phyloP scores from a whole-genome alignment of 2,797 vertebrate genomes.

The Platyrinchus mystaceus region DNA sequence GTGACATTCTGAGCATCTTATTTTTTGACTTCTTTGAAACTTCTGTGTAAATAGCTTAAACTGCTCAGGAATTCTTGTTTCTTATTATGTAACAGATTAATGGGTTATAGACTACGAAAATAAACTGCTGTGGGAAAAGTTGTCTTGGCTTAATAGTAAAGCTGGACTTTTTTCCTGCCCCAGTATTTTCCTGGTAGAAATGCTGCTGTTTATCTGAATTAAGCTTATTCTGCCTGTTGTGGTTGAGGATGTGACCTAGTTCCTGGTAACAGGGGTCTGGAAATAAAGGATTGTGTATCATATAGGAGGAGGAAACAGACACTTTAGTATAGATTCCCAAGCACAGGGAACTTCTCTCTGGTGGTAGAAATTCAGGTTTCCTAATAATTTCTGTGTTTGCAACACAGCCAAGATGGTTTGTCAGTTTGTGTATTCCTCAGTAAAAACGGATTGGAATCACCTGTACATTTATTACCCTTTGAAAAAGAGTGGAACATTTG shows the following conservation, averaged over 20 bases:
- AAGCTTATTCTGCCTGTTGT: not conserved
- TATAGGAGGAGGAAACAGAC: not conserved
- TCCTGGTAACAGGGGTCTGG: not conserved
- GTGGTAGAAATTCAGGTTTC: not conserved
- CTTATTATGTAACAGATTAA: not conserved
- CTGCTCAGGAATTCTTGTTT: not conserved
- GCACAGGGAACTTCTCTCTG: not conserved
- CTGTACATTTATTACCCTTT: conserved; percentile 49
- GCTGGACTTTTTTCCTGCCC: not conserved
- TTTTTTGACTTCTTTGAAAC: not conserved
- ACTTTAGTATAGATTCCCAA: not conserved
- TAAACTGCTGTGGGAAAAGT: not conserved
- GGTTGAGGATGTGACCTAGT: not conserved
- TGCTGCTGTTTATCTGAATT: not conserved
- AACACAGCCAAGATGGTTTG: not conserved
- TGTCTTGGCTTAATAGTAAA: not conserved
- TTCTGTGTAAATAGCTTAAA: not conserved
- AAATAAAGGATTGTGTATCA: not conserved
- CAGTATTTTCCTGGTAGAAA: not conserved
- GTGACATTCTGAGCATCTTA: not conserved
- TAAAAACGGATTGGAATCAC: conserved; percentile 54
- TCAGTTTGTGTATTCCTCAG: conserved; percentile 23
- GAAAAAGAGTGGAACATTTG: conserved; percentile 90
- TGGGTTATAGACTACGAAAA: not conserved
- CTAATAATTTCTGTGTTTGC: not conserved